A percentile compares a stretch with the other conserved stretches of the same genome.
These are phyloP conservation scores for Mastomys natalensis DNA, from an alignment of 2,113 vertebrate genomes.

Conservation along the genomic window DNA sequence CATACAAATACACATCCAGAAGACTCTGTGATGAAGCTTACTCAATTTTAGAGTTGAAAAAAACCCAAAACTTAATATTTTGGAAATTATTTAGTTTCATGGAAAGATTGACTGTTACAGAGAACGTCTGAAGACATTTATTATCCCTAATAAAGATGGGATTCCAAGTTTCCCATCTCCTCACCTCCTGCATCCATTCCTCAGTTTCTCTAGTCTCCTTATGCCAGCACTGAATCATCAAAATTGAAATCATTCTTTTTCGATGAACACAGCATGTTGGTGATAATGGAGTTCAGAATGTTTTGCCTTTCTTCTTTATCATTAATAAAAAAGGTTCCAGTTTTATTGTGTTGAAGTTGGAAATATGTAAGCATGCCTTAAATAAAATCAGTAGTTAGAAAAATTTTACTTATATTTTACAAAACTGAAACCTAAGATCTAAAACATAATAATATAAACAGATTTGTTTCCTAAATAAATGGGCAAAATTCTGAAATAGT, in stretches of 20 bases:
- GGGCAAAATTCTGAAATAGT: not conserved
- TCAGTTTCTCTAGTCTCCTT: not conserved
- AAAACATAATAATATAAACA: not conserved
- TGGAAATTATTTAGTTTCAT: not conserved
- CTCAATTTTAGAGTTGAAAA: not conserved
- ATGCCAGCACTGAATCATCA: not conserved
- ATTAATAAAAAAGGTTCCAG: not conserved
- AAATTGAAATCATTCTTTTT: not conserved
- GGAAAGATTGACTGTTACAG: too few relatives aligned
- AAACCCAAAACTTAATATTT: not conserved
- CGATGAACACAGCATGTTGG: not conserved
- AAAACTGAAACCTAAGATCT: not conserved
- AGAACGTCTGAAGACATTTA: not conserved
- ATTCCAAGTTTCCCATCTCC: not conserved
- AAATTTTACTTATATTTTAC: not conserved
- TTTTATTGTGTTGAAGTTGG: not conserved
- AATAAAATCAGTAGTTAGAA: not conserved
- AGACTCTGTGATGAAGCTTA: not conserved
- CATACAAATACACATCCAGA: not conserved
- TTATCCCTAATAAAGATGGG: not conserved
- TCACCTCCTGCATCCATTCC: not conserved
- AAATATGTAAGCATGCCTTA: not conserved
- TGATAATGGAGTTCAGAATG: not conserved
- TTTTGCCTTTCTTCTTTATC: not conserved
- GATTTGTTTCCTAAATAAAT: not conserved